Conservation (phyloP, 2,113 vertebrate genomes). For the Urocitellus parryii region DNA sequence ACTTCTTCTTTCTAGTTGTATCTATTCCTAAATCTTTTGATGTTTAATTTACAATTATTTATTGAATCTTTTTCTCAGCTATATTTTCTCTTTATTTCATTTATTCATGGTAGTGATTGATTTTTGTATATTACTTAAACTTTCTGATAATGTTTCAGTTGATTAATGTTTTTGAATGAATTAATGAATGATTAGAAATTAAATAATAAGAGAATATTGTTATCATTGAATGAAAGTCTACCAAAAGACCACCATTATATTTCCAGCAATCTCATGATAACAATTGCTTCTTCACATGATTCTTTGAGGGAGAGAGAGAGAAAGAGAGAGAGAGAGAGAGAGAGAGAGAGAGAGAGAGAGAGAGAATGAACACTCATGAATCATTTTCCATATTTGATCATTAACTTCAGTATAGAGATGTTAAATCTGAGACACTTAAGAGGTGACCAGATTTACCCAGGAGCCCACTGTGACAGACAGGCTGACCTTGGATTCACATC, state of each 20-base stretch:
- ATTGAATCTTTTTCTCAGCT: background rate
- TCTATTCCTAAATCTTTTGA: background rate
- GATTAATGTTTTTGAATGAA: constrained; percentile 34
- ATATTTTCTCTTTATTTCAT: constrained; percentile 26
- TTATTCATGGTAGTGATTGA: background rate
- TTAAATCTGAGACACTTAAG: background rate
- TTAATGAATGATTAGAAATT: constrained; percentile 23
- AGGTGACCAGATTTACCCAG: background rate
- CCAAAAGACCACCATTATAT: background rate
- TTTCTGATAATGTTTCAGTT: background rate
- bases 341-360: too few relatives aligned
- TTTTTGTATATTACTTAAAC: background rate
- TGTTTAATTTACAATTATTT: background rate
- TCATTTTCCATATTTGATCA: background rate
- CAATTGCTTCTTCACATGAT: background rate
- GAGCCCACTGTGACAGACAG: background rate
- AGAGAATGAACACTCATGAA: background rate
- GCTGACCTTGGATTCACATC: background rate
- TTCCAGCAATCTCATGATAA: background rate
- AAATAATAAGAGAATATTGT: too few relatives aligned
- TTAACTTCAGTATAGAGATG: background rate
- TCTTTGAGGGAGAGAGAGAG: background rate
- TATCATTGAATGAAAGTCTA: background rate
- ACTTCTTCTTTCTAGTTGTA: background rate
- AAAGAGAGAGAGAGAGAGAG: too few relatives aligned